Conservation (phyloP, 2,888 invertebrate genomes). For the Pollenia amentaria region DNA sequence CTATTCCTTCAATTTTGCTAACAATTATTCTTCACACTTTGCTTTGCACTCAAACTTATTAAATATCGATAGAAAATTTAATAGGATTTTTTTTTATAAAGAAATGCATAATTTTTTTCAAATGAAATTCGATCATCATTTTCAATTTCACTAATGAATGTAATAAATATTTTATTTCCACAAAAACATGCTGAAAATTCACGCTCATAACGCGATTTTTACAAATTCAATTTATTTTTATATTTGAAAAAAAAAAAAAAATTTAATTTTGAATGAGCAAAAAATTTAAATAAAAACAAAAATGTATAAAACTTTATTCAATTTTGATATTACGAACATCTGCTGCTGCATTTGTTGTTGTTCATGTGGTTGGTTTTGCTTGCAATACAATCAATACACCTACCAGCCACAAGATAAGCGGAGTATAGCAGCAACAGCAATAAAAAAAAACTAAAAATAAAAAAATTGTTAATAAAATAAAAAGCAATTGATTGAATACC, state of each 20-base stretch:
- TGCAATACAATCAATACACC: slow-evolving; percentile 46
- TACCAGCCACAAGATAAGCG: slow-evolving; percentile 48
- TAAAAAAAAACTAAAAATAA: background rate
- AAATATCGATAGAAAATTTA: background rate
- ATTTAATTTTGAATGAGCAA: slow-evolving; percentile 15
- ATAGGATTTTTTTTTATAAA: slow-evolving; percentile 10
- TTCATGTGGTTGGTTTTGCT: slow-evolving; percentile 21
- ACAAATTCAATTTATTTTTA: slow-evolving; percentile 52
- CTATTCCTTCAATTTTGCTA: too few relatives aligned
- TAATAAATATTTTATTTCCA: slow-evolving; percentile 46
- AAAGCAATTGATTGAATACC: slow-evolving; percentile 74
- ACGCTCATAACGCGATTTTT: slow-evolving; percentile 28
- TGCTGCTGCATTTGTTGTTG: slow-evolving; percentile 31
- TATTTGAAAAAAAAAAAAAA: slow-evolving; percentile 39
- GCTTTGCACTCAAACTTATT: too few relatives aligned
- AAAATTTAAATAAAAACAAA: slow-evolving; percentile 32
- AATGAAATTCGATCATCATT: slow-evolving; percentile 38
- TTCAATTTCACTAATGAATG: slow-evolving; percentile 50
- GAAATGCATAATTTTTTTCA: background rate
- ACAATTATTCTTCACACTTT: too few relatives aligned
- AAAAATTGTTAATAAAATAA: slow-evolving; percentile 69
- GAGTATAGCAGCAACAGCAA: background rate
- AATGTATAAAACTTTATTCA: slow-evolving; percentile 67
- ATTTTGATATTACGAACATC: slow-evolving; percentile 64
- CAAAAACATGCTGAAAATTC: slow-evolving; percentile 10